phyloP scores from a whole-genome alignment of 2,113 vertebrate species.

The Plectropomus leopardus region DNA sequence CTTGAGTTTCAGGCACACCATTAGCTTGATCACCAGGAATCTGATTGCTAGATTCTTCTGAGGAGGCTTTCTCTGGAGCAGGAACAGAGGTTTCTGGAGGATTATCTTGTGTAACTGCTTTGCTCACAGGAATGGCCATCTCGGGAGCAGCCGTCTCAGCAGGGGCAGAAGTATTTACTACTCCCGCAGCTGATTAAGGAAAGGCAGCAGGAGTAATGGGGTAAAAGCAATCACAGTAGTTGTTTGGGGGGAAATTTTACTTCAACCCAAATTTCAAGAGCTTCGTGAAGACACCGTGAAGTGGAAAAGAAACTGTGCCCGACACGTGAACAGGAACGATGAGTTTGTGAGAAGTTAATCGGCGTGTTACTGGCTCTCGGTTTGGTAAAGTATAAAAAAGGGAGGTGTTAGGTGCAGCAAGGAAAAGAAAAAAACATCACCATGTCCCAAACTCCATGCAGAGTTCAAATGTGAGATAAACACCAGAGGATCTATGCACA shows the following conservation, averaged over 20 bases:
- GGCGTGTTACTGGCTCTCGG: not conserved
- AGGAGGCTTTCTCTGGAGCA: constrained; percentile 32
- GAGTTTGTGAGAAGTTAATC: constrained; percentile 36
- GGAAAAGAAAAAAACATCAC: not conserved
- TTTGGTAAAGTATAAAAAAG: not conserved
- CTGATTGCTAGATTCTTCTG: constrained; percentile 38
- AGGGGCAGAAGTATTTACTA: constrained; percentile 45
- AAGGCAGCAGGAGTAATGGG: constrained; percentile 42
- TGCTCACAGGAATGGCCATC: constrained; percentile 58
- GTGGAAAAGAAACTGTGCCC: constrained; percentile 48
- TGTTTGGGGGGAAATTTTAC: constrained; percentile 26
- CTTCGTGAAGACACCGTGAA: not conserved
- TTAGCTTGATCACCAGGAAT: constrained; percentile 46
- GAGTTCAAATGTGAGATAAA: constrained; percentile 46
- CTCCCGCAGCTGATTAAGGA: constrained; percentile 62
- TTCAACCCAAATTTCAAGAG: not conserved
- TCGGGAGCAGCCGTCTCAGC: constrained; percentile 53
- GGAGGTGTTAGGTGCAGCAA: not conserved
- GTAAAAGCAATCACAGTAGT: constrained; percentile 48
- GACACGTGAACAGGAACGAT: constrained; percentile 24
- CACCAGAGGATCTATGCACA: not conserved
- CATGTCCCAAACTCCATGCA: constrained; percentile 66
- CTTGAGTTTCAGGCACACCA: constrained; percentile 46
- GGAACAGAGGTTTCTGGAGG: constrained; percentile 56
- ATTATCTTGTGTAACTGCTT: constrained; percentile 41